Conservation (phyloP, 2,797 vertebrate species). For the Acrossocheilus wenchowensis region DNA sequence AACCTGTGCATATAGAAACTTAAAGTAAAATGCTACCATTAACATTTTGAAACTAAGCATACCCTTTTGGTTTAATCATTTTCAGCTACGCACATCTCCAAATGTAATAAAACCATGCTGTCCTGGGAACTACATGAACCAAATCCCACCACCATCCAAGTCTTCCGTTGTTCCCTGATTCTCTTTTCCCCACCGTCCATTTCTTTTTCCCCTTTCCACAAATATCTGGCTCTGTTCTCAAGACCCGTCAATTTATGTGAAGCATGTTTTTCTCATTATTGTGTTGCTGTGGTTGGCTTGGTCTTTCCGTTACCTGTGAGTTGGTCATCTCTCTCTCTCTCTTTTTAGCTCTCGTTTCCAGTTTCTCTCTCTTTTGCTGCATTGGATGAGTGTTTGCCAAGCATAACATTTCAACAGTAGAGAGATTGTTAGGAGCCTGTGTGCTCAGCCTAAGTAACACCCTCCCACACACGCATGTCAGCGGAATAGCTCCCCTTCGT, state of each 20-base stretch:
- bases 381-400: conserved; percentile 69
- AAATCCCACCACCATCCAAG: conserved; percentile 58
- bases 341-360: conserved; percentile 50
- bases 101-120: conserved; percentile 55
- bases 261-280: conserved; percentile 35
- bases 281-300: conserved; percentile 64
- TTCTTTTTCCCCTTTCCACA: conserved; percentile 49
- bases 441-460: conserved; percentile 58
- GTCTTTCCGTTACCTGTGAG: conserved; percentile 61
- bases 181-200: conserved; percentile 51
- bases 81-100: conserved; percentile 61
- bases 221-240: conserved; percentile 58
- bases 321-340: conserved; percentile 44
- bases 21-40: conserved; percentile 20
- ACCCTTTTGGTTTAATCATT: conserved; percentile 49
- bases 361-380: conserved; percentile 68
- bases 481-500: conserved; percentile 56
- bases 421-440: conserved; percentile 70
- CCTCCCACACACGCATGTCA: conserved; percentile 33
- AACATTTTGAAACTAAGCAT: conserved; percentile 62
- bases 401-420: conserved; percentile 75
- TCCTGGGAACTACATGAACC: conserved; percentile 64
- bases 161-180: conserved; percentile 37
- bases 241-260: conserved; percentile 11
- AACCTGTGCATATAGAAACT: neutral